Percentiles rank a stretch among this genome's conserved stretches.
phyloP scores from a whole-genome alignment of 2,797 vertebrate species.

The Pelobates cultripes region DNA sequence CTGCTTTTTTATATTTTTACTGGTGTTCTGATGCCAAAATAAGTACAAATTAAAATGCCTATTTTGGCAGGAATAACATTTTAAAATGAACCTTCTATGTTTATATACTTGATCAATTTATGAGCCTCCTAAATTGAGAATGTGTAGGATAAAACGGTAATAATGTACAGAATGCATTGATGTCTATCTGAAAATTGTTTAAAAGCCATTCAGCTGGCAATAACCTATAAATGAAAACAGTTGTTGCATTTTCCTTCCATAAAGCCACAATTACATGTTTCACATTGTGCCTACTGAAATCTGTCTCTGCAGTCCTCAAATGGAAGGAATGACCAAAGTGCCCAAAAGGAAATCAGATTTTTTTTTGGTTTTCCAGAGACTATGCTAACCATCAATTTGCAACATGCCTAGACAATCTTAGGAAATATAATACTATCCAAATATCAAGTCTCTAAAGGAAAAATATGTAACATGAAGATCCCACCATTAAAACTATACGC shows the following conservation, averaged over 20 bases:
- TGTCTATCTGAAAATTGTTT: constrained; percentile 20
- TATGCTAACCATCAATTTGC: constrained; percentile 45
- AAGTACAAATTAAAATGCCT: constrained; percentile 18
- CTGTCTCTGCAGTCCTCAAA: constrained; percentile 32
- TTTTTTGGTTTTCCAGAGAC: constrained; percentile 29
- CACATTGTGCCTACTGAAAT: constrained; percentile 38
- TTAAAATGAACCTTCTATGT: constrained; percentile 24
- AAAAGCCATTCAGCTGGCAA: constrained; percentile 23
- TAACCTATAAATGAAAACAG: constrained; percentile 40
- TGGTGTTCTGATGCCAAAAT: constrained; percentile 33
- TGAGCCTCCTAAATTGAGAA: constrained; percentile 41
- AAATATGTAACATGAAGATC: background rate
- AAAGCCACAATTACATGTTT: constrained; percentile 54
- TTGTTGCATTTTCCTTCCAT: constrained; percentile 41
- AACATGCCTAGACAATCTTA: constrained; percentile 34
- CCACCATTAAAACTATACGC: constrained; percentile 12
- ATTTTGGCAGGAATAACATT: constrained; percentile 25
- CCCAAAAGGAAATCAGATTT: constrained; percentile 43
- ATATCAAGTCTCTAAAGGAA: constrained; percentile 20
- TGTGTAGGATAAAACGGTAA: constrained; percentile 29
- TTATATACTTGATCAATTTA: constrained; percentile 40
- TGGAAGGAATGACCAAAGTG: constrained; percentile 38
- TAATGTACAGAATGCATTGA: constrained; percentile 18
- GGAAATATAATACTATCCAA: constrained; percentile 29
- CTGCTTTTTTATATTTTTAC: constrained; percentile 12